phyloP scores from a whole-genome alignment of 1,140 invertebrate species.

The Drosophila ercepeae region DNA sequence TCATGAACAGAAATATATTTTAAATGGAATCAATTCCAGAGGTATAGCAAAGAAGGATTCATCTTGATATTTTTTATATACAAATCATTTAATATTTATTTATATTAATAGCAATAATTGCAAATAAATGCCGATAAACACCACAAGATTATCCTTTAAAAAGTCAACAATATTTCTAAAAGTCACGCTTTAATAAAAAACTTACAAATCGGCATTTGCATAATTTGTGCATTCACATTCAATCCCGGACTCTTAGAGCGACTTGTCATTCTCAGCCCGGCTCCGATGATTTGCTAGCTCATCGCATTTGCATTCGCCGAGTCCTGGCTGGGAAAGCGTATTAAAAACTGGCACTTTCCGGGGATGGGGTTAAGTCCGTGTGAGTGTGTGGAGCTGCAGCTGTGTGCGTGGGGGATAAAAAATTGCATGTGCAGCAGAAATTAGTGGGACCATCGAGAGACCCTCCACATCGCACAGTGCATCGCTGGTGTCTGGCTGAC shows the following conservation, averaged over 20 bases:
- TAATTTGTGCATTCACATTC: slow-evolving; percentile 16
- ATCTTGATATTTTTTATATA: too few species aligned
- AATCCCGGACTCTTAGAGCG: background rate
- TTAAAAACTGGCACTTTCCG: slow-evolving; percentile 60
- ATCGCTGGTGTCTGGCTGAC: slow-evolving; percentile 26
- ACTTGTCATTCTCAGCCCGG: slow-evolving; percentile 23
- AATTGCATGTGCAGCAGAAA: slow-evolving; percentile 77
- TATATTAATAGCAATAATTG: too few species aligned
- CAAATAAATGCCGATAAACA: too few species aligned
- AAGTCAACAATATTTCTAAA: background rate
- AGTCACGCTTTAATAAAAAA: background rate
- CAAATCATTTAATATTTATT: too few species aligned
- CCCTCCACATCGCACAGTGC: slow-evolving; percentile 10
- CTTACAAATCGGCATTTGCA: slow-evolving; percentile 5
- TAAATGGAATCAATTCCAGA: too few species aligned
- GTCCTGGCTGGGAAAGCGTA: slow-evolving; percentile 54
- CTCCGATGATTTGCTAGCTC: slow-evolving; percentile 33
- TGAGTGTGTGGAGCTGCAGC: slow-evolving; percentile 3
- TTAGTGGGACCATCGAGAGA: slow-evolving; percentile 58
- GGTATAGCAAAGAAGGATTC: too few species aligned
- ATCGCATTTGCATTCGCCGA: slow-evolving; percentile 31
- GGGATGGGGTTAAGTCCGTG: background rate
- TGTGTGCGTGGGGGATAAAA: slow-evolving; percentile 31
- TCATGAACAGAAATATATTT: too few species aligned
- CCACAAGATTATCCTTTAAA: background rate